Percentiles rank a stretch among this genome's conserved stretches.
Evolutionary conservation across 2,113 vertebrate species (phyloP).

Genomic region (Epinephelus fuscoguttatus): DNA sequence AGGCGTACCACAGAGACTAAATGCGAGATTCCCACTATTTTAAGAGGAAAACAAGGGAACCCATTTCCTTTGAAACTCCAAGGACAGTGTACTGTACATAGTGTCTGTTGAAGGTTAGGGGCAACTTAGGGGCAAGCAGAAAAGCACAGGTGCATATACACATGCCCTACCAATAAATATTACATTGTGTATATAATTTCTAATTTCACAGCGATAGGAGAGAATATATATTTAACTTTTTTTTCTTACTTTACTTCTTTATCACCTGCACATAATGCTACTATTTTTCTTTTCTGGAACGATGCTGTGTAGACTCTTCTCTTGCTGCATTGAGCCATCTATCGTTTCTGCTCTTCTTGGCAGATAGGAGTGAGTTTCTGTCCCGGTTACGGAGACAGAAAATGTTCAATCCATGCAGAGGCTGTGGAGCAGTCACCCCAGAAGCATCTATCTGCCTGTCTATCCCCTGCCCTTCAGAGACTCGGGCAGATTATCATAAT

Average conservation of each 20-base stretch:
- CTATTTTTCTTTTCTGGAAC: slow-evolving; percentile 13
- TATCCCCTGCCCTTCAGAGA: slow-evolving; percentile 69
- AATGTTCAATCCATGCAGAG: slow-evolving; percentile 51
- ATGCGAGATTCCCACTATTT: slow-evolving; percentile 23
- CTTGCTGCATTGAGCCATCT: slow-evolving; percentile 24
- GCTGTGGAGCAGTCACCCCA: slow-evolving; percentile 59
- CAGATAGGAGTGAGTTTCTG: slow-evolving; percentile 41
- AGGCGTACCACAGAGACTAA: slow-evolving; percentile 11
- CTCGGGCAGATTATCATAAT: slow-evolving; percentile 78
- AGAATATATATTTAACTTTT: neutral
- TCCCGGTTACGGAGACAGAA: slow-evolving; percentile 41
- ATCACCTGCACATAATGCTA: slow-evolving; percentile 31
- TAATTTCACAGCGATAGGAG: neutral
- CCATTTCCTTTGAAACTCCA: neutral
- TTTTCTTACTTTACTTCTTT: slow-evolving; percentile 15
- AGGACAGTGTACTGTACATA: neutral
- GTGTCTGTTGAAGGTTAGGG: neutral
- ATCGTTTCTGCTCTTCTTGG: slow-evolving; percentile 33
- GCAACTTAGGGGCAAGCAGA: neutral
- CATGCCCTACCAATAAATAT: neutral
- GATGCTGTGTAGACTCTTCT: neutral
- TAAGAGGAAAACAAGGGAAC: slow-evolving; percentile 20
- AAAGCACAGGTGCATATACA: neutral
- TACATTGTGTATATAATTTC: neutral
- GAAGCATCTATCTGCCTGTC: slow-evolving; percentile 69